These are phyloP conservation scores for Turritopsis dohrnii DNA, from an alignment of 30 jellyfish, hydroid and myxozoan species.

Conservation along the genomic window DNA sequence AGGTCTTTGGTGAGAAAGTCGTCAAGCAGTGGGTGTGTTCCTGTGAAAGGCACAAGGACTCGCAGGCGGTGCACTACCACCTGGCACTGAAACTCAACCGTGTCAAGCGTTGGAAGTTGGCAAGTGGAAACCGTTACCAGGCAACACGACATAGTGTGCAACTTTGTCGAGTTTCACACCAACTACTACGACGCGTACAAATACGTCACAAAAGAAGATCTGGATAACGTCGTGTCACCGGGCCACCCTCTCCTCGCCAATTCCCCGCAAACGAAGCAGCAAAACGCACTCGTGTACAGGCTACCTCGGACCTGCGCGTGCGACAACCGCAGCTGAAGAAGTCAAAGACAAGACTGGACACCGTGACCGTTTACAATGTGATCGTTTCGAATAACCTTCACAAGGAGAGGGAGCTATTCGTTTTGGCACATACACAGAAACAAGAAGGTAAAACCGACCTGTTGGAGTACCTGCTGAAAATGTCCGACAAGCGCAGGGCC, in stretches of 20 bases:
- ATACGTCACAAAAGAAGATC: neutral
- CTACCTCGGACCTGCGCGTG: conserved; percentile 5
- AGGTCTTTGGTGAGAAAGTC: neutral
- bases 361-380: neutral
- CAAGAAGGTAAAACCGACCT: too few relatives aligned
- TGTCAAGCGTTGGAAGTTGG: neutral
- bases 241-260: conserved; percentile 7
- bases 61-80: neutral
- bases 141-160: neutral
- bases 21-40: conserved; percentile 5
- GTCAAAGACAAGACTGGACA: neutral
- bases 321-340: neutral
- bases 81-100: neutral
- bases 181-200: conserved; percentile 10
- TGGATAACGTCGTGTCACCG: neutral
- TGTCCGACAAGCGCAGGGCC: too few relatives aligned
- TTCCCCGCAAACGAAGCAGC: conserved; percentile 7
- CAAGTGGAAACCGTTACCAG: neutral
- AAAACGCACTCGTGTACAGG: neutral
- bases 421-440: too few relatives aligned
- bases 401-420: too few relatives aligned
- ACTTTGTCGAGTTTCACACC: neutral
- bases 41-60: conserved; percentile 4
- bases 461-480: too few relatives aligned
- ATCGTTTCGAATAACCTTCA: too few relatives aligned